A percentile compares a stretch with the other conserved stretches of the same genome.
Conservation (phyloP, 2,113 vertebrate species). For the Orientallactaga bullata region DNA sequence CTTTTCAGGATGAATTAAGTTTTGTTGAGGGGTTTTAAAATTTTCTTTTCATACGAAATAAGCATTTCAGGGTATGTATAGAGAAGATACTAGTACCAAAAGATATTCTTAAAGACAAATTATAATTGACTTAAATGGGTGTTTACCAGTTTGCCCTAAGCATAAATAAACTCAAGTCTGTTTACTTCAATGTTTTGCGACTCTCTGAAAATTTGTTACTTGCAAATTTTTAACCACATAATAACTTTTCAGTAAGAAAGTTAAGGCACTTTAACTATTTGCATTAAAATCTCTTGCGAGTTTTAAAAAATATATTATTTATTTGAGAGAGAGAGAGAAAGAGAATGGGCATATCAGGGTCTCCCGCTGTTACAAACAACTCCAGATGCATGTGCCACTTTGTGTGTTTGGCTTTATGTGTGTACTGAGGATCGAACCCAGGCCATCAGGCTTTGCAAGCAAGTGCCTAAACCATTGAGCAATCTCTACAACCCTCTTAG, state of each 20-base stretch:
- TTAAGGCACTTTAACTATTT: constrained; percentile 43
- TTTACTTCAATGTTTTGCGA: constrained; percentile 59
- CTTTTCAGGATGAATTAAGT: background rate
- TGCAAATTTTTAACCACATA: constrained; percentile 17
- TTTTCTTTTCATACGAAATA: constrained; percentile 57
- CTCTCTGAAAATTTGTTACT: constrained; percentile 36
- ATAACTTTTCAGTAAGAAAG: constrained; percentile 27
- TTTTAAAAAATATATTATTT: background rate
- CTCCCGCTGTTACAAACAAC: too few species aligned
- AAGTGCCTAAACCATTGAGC: too few species aligned
- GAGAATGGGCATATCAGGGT: too few species aligned
- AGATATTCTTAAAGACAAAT: constrained; percentile 61
- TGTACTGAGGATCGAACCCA: too few species aligned
- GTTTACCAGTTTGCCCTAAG: constrained; percentile 52
- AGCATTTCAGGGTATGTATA: constrained; percentile 20
- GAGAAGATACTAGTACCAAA: constrained; percentile 42
- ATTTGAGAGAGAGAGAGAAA: too few species aligned
- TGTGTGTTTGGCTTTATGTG: too few species aligned
- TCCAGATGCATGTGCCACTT: too few species aligned
- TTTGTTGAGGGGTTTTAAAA: background rate
- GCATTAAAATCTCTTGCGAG: background rate
- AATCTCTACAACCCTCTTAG: too few species aligned
- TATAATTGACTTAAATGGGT: constrained; percentile 60
- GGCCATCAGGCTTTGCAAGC: too few species aligned
- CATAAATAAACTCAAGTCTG: constrained; percentile 43